Base-by-base conservation (phyloP, 2,113 vertebrate species). In the Hyperopisus bebe region DNA sequence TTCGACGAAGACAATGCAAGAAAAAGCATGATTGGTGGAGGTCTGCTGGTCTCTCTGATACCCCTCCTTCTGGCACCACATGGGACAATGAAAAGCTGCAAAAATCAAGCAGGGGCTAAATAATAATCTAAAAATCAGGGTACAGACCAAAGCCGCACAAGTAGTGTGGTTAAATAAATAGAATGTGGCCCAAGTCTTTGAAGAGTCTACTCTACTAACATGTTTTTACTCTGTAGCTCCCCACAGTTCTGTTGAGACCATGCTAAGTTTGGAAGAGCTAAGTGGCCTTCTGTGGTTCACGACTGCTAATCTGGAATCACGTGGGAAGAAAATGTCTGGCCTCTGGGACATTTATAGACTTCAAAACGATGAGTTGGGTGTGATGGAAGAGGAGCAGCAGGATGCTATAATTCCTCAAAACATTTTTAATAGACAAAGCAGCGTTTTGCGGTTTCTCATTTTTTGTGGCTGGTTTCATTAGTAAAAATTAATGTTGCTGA, bases 261-360 rank as follows among this genome's bases (percentile, higher is more conserved):
- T 84, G 80, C 51, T 62, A 89, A 58, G 74, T 89, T 84, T 51
- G 50, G 77, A 83, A 58, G 21, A 5, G 35, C 51, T 84, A 84
- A 89, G 50, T n/a, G 77, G 50, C 35, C 21, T 27, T 58, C 13
- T 83, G 51, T 31, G 89, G 35, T 39, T 80, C 44, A 44, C 2
- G 42, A 35, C 66, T 89, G 11, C 31, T 82, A 89, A 89, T 83
- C 88, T 58, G 39, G 77, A 83, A 83, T 83, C 51, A 83, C 17
- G 48, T 83, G 50, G 74, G 77, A 83, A 83, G 88, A 44, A 83
- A 55, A 42, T n/a, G 74, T 89, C 47, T 39, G 50, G 55, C 19
- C 53, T 84, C 11, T 84, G 35, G 77, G 80, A 46, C 24, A 13
- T 42, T 85, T 89, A 62, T 44, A 62, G 39, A n/a, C 11, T 55